Conservation (phyloP, 1,140 invertebrate species). For the Linepithema humile region DNA sequence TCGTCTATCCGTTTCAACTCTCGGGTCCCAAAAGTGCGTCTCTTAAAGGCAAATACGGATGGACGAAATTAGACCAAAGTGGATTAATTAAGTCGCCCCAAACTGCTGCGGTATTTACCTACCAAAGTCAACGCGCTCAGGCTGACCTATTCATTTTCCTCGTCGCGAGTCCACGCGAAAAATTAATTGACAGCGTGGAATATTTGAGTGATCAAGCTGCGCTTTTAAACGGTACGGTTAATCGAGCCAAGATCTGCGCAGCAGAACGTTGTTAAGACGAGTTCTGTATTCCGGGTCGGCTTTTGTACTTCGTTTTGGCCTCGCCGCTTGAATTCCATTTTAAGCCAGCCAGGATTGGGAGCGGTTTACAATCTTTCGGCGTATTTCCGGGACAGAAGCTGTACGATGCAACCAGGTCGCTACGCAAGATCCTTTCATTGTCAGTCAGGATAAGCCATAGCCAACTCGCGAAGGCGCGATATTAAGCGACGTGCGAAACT, state of each 20-base stretch:
- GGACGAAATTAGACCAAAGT: conserved; percentile 13
- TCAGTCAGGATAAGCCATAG: conserved; percentile 43
- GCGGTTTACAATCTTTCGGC: background rate
- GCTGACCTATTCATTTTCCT: conserved; percentile 22
- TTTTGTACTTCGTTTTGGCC: background rate
- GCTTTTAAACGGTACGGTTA: background rate
- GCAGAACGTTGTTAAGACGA: background rate
- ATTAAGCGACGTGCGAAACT: conserved; percentile 46
- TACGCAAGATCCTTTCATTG: conserved; percentile 24
- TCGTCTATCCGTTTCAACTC: background rate
- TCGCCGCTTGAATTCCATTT: background rate
- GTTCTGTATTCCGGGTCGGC: background rate
- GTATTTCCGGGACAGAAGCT: conserved; percentile 1
- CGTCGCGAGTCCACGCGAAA: background rate
- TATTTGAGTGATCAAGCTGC: background rate
- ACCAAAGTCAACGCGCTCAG: background rate
- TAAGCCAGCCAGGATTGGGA: background rate
- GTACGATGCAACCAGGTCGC: conserved; percentile 30
- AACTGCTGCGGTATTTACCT: background rate
- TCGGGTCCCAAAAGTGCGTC: background rate
- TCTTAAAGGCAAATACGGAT: background rate
- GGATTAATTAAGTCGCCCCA: conserved; percentile 19
- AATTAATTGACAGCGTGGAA: background rate
- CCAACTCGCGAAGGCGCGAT: background rate
- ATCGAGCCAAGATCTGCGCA: background rate